Base-by-base conservation (phyloP, 2,797 vertebrate species). In the Delichon dasypus region DNA sequence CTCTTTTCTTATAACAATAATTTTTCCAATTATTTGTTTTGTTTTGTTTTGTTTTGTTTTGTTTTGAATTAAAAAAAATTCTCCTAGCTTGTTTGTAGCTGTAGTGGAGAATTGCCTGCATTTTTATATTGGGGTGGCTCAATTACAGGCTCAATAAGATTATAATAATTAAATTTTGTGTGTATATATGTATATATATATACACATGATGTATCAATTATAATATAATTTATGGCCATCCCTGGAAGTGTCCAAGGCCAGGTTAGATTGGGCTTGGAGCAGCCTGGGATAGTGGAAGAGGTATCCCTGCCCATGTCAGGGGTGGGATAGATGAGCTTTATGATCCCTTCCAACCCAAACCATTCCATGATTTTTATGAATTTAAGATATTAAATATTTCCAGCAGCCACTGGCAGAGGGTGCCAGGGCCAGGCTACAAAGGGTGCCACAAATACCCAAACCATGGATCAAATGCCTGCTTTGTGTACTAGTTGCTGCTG, bases 21-120 rank as follows among this genome's bases (percentile, higher is more conserved):
- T 27, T 36, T 61, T 36, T 11, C 4, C 12, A 36, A 5, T 36
- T 26, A 2, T 23, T 12, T 29, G 10, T 32, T 18, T 18, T 5
- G 38, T 38, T 38, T 38, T 38, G 38, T 38, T 38, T 38, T 38
- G 11, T 38, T 36, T 36, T 36, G 9, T 36, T 36, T 38, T 38
- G 38, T 9, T 14, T 4, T 10, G 23, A 19, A 2, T 11, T 61
- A 3, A 36, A 0, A 0, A 0, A 5, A 29, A 23, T 62, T 48
- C 7, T 20, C 8, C 27, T 25, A 23, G 1, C 5, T 29, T 75
- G 9, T 44, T 85, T 51, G 8, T 16, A 67, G n/a, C 3, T 53
- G 2, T 2, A 32, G 22, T 11, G 26, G 14, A 34, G 7, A 70
- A 30, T 4, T 45, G 5, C 10, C 16, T 61, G 6, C 4, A 27